These are phyloP conservation scores for Druon quercuslanigerum DNA, from an alignment of 1,140 invertebrate genomes.

Conservation along the genomic window DNA sequence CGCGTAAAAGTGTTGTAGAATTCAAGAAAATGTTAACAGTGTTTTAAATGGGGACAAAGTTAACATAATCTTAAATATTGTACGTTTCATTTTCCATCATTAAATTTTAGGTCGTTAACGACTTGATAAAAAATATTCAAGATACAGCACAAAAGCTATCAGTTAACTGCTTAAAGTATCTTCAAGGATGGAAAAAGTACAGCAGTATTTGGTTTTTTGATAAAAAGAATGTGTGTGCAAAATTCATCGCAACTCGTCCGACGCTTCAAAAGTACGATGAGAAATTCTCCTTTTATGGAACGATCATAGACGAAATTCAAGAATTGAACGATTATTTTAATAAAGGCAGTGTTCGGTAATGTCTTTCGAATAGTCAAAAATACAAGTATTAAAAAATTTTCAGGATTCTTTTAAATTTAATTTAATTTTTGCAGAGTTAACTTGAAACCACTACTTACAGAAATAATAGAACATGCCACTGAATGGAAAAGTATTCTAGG, in stretches of 20 bases:
- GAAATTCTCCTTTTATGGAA: conserved; percentile 88
- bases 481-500: conserved; percentile 85
- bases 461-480: conserved; percentile 80
- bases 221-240: conserved; percentile 84
- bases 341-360: conserved; percentile 79
- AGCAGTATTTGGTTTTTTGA: conserved; percentile 88
- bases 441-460: conserved; percentile 78
- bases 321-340: conserved; percentile 78
- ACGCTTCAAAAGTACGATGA: conserved; percentile 87
- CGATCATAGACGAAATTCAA: conserved; percentile 83
- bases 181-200: conserved; percentile 86
- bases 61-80: neutral
- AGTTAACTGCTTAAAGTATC: conserved; percentile 79
- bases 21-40: too few relatives aligned
- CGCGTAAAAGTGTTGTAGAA: too few relatives aligned
- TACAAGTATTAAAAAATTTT: neutral
- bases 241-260: conserved; percentile 84
- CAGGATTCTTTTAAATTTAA: conserved; percentile 34
- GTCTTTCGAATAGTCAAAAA: neutral
- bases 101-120: conserved; percentile 77
- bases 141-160: conserved; percentile 80
- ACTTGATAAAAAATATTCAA: conserved; percentile 81
- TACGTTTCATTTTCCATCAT: too few relatives aligned
- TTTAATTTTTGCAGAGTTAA: conserved; percentile 76
- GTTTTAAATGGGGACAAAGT: too few relatives aligned